Evolutionary conservation across 2,797 vertebrate species (phyloP).

Genomic region (Sebastiscus albofasciatus): DNA sequence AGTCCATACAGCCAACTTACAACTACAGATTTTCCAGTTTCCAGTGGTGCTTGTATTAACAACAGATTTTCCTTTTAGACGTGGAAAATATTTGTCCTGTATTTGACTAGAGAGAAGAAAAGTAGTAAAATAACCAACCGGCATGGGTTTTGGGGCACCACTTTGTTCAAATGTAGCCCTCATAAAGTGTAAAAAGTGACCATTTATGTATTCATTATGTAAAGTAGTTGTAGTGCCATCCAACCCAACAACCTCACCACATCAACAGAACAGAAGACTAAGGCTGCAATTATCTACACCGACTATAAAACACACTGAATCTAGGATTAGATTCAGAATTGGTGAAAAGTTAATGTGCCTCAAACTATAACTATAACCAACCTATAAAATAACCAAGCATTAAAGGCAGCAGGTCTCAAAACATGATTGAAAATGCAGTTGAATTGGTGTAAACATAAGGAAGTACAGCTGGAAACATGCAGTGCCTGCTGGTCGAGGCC

Average conservation of each 20-base stretch:
- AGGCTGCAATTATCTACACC: not conserved
- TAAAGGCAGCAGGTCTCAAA: not conserved
- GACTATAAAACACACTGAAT: not conserved
- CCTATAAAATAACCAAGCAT: not conserved
- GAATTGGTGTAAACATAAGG: not conserved
- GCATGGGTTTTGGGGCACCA: not conserved
- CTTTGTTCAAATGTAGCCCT: not conserved
- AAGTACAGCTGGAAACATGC: not conserved
- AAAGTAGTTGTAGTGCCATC: not conserved
- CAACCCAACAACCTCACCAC: not conserved
- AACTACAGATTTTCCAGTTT: slow-evolving; percentile 12
- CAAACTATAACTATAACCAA: too few relatives aligned
- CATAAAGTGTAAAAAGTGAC: not conserved
- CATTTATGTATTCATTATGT: not conserved
- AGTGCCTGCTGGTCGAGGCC: not conserved
- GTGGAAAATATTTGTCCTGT: not conserved
- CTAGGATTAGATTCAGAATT: not conserved
- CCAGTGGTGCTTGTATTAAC: not conserved
- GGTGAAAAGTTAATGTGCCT: not conserved
- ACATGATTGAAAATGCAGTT: not conserved
- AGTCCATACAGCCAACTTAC: not conserved
- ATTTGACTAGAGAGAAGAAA: not conserved
- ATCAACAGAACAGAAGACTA: not conserved
- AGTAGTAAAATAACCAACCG: not conserved
- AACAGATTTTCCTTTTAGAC: slow-evolving; percentile 2